Evolutionary conservation across 1,140 invertebrate genomes (phyloP).

Genomic region (Theocolax elegans): DNA sequence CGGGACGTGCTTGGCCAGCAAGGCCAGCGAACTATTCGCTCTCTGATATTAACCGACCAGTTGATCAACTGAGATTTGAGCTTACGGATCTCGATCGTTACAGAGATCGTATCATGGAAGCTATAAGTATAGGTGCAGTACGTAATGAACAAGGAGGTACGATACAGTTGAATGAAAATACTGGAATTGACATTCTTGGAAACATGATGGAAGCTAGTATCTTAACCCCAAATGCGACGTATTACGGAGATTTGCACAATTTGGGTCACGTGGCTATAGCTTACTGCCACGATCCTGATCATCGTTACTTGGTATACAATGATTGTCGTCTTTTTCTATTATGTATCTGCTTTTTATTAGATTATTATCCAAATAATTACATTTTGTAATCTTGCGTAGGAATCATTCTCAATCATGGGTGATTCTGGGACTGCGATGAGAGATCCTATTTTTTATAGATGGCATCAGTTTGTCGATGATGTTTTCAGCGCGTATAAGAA

Average conservation of each 20-base stretch:
- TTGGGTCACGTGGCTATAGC: constrained; percentile 76
- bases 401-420: constrained; percentile 72
- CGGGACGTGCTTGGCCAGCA: constrained; percentile 73
- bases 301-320: constrained; percentile 71
- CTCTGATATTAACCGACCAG: constrained; percentile 74
- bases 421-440: constrained; percentile 80
- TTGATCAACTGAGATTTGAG: constrained; percentile 75
- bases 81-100: constrained; percentile 78
- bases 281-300: constrained; percentile 78
- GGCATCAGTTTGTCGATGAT: constrained; percentile 83
- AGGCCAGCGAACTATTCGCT: constrained; percentile 71
- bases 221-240: constrained; percentile 74
- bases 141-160: constrained; percentile 65
- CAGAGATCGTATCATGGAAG: constrained; percentile 79
- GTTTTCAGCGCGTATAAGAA: constrained; percentile 83
- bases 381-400: background rate
- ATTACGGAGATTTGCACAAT: constrained; percentile 82
- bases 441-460: constrained; percentile 88
- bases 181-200: constrained; percentile 83
- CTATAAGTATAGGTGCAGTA: constrained; percentile 73
- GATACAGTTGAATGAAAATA: constrained; percentile 71
- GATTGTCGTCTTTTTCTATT: background rate
- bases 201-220: constrained; percentile 81
- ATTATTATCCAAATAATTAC: background rate
- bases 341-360: too few species aligned